Base-by-base conservation (phyloP, 2,113 vertebrate genomes). In the Garra rufa region DNA sequence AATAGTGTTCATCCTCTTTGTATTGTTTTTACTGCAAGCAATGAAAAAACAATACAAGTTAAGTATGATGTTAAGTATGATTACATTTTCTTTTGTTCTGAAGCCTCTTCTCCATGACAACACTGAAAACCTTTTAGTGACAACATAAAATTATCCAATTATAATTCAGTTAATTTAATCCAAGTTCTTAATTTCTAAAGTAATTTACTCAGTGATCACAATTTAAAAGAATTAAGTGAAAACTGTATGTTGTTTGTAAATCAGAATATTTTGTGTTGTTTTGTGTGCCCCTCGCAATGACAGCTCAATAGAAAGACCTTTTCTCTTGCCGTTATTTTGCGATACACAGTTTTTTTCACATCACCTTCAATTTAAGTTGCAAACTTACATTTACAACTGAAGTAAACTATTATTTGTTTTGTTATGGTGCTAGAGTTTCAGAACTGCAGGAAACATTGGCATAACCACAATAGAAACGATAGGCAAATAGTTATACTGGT, bases 401-500 rank as follows among this genome's bases (percentile, higher is more conserved):
- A 13, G 41, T 15, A 44, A 26, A 26, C n/a, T 8, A 26, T 44
- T 10, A 38, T 2, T 71, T 24, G 5, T 71, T 44, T 43, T 26
- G 41, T 24, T 6, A 21, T 44, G 41, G 11, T 44, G 3, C 41
- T 44, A 5, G 38, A 44, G 38, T 24, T n/a, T 71, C 19, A 71
- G 38, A 41, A 14, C 9, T 71, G 41, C 38, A 44, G 41, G 41
- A 44, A n/a, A 71, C 9, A 44, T 9, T 15, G n/a, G 41, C 41
- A 73, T 73, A 73, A 73, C 11, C 41, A 73, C 38, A 71, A 71
- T 44, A 44, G n/a, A 71, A 71, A 71, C 21, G 1, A 71, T 24
- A 73, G 41, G n/a, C 19, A 73, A 70, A 43, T 44, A 24, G 10
- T 41, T 44, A n/a, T 71, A 71, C 10, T n/a, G 41, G 1, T n/a